Percentiles rank a stretch among this genome's conserved stretches.
These are phyloP conservation scores for Lasioglossum baleicum DNA, from an alignment of 1,140 invertebrate genomes.

Conservation along the genomic window DNA sequence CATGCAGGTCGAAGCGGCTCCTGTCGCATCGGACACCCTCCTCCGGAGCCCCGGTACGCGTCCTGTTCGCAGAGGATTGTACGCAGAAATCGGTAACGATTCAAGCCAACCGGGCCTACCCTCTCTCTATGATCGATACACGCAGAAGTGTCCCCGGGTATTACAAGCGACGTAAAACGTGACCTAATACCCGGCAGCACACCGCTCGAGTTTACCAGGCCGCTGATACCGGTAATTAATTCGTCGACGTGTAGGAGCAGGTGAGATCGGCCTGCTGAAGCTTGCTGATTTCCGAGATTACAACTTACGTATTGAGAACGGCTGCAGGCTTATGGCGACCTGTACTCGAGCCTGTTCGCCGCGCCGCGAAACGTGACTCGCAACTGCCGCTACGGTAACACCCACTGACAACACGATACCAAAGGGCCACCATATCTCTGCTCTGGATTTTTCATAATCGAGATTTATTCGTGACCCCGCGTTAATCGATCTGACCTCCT, in stretches of 20 bases:
- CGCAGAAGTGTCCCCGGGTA: conserved; percentile 32
- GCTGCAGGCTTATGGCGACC: not conserved
- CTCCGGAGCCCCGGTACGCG: not conserved
- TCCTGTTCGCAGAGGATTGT: not conserved
- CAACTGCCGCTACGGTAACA: not conserved
- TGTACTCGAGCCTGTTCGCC: not conserved
- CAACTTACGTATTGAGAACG: conserved; percentile 31
- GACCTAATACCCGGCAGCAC: conserved; percentile 39
- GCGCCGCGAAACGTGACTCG: conserved; percentile 43
- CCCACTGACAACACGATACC: not conserved
- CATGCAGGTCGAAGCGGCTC: too few relatives aligned
- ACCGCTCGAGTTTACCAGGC: conserved; percentile 41
- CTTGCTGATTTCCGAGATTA: conserved; percentile 42
- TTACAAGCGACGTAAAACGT: conserved; percentile 43
- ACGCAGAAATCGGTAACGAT: conserved; percentile 50
- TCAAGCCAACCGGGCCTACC: conserved; percentile 14
- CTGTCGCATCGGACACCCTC: too few relatives aligned
- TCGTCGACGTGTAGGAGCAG: conserved; percentile 46
- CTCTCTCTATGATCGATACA: conserved; percentile 31
- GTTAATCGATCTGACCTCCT: not conserved
- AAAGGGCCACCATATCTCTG: conserved; percentile 10
- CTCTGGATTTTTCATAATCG: not conserved
- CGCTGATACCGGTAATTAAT: conserved; percentile 56
- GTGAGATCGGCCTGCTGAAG: conserved; percentile 17
- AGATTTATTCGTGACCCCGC: not conserved